Conservation (phyloP, 2,113 vertebrate species). For the Eurypyga helias region DNA sequence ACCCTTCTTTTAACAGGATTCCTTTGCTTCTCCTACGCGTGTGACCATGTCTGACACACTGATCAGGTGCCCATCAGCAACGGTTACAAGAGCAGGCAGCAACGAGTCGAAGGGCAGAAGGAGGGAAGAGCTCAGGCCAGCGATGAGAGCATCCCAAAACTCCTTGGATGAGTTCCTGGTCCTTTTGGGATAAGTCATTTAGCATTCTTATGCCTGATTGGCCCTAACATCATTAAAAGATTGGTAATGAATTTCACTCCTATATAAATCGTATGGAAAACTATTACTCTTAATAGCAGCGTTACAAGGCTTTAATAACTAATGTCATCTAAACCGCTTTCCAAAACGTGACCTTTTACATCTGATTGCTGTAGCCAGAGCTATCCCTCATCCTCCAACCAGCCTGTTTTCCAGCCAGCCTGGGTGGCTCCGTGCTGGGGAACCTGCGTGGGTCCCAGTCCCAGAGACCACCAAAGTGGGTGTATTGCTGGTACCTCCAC, state of each 20-base stretch:
- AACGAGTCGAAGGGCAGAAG: background rate
- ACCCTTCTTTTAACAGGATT: background rate
- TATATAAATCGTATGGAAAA: background rate
- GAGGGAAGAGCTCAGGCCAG: background rate
- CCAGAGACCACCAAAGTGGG: accelerated
- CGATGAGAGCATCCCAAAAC: background rate
- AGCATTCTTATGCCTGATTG: background rate
- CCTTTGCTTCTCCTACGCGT: background rate
- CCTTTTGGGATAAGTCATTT: background rate
- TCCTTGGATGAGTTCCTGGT: background rate
- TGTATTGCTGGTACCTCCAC: accelerated
- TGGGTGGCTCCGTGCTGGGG: background rate
- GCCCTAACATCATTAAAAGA: background rate
- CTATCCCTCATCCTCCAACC: background rate
- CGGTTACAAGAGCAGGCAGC: background rate
- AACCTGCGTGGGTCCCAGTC: background rate
- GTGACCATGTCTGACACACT: background rate
- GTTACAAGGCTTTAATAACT: constrained; percentile 13
- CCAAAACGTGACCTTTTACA: constrained; percentile 25
- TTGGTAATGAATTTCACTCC: constrained; percentile 1
- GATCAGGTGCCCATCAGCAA: background rate
- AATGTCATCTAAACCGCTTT: constrained; percentile 3
- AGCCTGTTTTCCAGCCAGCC: background rate
- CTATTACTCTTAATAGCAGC: background rate
- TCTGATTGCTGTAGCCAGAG: background rate